Percentiles rank a stretch among this genome's conserved stretches.
Evolutionary conservation across 2,888 invertebrate genomes (phyloP).

Genomic region (Oscheius sp.): DNA sequence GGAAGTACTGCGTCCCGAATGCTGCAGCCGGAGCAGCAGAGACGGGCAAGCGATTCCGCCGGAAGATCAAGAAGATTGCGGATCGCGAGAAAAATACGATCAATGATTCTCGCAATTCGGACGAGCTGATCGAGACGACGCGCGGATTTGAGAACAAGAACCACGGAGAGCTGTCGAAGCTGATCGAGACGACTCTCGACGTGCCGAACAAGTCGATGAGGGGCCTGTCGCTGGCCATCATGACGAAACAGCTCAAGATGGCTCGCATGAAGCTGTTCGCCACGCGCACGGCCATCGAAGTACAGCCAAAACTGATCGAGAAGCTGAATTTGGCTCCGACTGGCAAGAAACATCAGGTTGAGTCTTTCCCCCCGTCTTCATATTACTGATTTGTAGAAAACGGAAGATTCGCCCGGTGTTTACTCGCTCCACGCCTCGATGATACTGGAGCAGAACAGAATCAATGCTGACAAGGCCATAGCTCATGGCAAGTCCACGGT

Average conservation of each 20-base stretch:
- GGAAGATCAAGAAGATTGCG: slow-evolving; percentile 51
- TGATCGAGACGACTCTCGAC: slow-evolving; percentile 30
- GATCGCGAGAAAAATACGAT: slow-evolving; percentile 22
- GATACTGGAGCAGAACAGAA: slow-evolving; percentile 26
- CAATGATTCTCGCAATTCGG: slow-evolving; percentile 12
- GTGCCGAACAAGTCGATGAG: slow-evolving; percentile 2
- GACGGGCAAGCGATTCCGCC: slow-evolving; percentile 44
- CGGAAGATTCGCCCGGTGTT: slow-evolving; percentile 47
- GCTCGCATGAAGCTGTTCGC: slow-evolving; percentile 60
- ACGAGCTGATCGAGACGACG: slow-evolving; percentile 11
- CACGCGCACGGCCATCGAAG: slow-evolving; percentile 56
- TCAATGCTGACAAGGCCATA: slow-evolving; percentile 15
- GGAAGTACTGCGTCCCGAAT: slow-evolving; percentile 30
- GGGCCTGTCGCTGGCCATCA: slow-evolving; percentile 9
- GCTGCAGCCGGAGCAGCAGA: neutral
- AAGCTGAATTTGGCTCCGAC: slow-evolving; percentile 32
- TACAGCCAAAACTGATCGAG: slow-evolving; percentile 51
- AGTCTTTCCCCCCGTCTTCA: neutral
- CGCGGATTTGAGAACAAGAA: slow-evolving; percentile 4
- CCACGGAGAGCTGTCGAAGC: slow-evolving; percentile 16
- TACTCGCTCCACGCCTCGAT: slow-evolving; percentile 49
- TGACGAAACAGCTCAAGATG: slow-evolving; percentile 30
- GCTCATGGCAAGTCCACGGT: slow-evolving; percentile 7
- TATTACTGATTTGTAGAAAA: neutral
- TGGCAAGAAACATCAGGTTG: neutral